A percentile compares a stretch with the other conserved stretches of the same genome.
phyloP scores from a whole-genome alignment of 2,113 vertebrate species.

The Monopterus albus region DNA sequence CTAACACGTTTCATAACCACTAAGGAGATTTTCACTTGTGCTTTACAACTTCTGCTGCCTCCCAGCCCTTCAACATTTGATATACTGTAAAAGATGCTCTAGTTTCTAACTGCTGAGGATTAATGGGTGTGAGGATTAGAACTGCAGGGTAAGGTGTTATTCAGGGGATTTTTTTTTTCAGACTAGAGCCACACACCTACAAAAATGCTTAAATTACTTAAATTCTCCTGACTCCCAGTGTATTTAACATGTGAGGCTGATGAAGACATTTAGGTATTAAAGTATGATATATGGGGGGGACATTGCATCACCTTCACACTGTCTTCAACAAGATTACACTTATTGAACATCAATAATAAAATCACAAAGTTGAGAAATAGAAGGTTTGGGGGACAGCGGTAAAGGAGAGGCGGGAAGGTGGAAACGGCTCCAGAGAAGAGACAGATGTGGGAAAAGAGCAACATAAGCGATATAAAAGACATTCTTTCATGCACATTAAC shows the following conservation, averaged over 20 bases:
- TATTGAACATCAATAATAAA: slow-evolving; percentile 9
- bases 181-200: slow-evolving; percentile 1
- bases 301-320: too few species aligned
- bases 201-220: slow-evolving; percentile 11
- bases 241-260: neutral
- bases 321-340: slow-evolving; percentile 4
- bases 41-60: slow-evolving; percentile 22
- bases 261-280: neutral
- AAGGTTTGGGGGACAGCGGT: slow-evolving; percentile 50
- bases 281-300: too few species aligned
- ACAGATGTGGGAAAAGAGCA: slow-evolving; percentile 47
- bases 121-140: slow-evolving; percentile 43
- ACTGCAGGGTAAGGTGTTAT: slow-evolving; percentile 32
- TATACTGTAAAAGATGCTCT: slow-evolving; percentile 29
- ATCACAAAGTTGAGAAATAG: slow-evolving; percentile 14
- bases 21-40: slow-evolving; percentile 24
- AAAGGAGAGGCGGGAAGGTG: slow-evolving; percentile 26
- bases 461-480: slow-evolving; percentile 44
- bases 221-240: slow-evolving; percentile 8
- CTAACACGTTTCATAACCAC: neutral
- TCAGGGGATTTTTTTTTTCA: slow-evolving; percentile 32
- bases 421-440: slow-evolving; percentile 11
- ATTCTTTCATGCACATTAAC: slow-evolving; percentile 59
- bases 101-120: slow-evolving; percentile 41
- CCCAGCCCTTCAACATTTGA: neutral